Conservation (phyloP, 2,888 invertebrate species). For the Drosophila tanythrix region DNA sequence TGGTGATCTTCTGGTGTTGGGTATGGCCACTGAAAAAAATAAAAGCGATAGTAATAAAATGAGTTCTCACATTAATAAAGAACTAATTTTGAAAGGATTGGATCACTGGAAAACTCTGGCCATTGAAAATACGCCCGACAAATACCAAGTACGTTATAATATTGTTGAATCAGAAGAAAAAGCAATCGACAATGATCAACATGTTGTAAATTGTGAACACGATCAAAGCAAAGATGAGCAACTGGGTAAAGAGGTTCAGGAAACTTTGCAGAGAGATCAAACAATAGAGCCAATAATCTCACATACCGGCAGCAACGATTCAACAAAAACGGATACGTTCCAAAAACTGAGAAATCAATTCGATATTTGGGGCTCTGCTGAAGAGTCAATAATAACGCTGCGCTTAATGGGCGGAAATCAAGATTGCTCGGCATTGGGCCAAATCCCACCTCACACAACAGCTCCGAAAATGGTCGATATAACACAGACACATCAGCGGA, state of each 20-base stretch:
- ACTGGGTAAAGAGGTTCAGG: not conserved
- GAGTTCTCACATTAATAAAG: not conserved
- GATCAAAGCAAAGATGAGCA: not conserved
- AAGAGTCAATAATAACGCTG: not conserved
- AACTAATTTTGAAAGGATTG: not conserved
- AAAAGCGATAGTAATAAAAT: not conserved
- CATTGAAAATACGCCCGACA: not conserved
- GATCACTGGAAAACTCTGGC: not conserved
- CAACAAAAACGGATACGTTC: not conserved
- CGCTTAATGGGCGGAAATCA: not conserved
- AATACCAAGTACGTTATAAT: constrained; percentile 23
- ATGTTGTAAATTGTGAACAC: not conserved
- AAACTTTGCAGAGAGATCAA: not conserved
- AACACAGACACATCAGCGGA: not conserved
- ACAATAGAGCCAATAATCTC: not conserved
- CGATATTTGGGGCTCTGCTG: not conserved
- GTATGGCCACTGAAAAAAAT: not conserved
- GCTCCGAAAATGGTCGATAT: not conserved
- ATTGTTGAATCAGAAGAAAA: not conserved
- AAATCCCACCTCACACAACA: not conserved
- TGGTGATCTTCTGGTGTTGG: not conserved
- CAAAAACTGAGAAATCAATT: not conserved
- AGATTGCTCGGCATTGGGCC: not conserved
- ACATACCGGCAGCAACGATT: not conserved
- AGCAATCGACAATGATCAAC: not conserved